Evolutionary conservation across 2,113 vertebrate species (phyloP), one percentile per base, ranked within the genome.

Genomic region (Polypterus bichir): DNA sequence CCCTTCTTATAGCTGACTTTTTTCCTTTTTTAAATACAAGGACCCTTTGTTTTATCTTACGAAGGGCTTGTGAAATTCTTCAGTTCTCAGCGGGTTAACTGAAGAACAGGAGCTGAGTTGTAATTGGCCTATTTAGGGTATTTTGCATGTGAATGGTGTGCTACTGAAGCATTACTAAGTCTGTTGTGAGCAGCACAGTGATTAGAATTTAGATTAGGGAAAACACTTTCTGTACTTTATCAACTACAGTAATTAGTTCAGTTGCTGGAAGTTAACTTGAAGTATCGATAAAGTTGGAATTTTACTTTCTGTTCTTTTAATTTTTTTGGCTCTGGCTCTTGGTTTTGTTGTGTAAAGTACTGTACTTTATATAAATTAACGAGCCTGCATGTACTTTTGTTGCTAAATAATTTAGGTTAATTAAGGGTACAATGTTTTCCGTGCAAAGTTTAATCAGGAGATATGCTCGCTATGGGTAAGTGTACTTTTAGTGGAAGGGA

Each of bases 111-210:
- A 83, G 85, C 88, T 76, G 85, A 87, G 85, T 85, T 90, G 85
- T 95, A 97, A 96, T 96, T 96, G 91, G 92, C 87, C 92, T 88
- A 92, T 92, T 97, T 92, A 92, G 92, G 81, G 88, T 90, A 81
- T 82, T 97, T 96, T 94, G 92, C 92, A 97, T 97, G 85, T 94
- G 91, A 96, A 97, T 93, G 85, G 85, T 83, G 83, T 80, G 80
- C 83, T 80, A 87, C 89, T 86, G 85, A 81, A 81, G 82, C 91
- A 86, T 83, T 80, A 84, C 89, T 90, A 88, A 90, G 86, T 91
- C 92, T 92, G 89, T 92, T 93, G 90, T 93, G 91, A 91, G 89
- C 84, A 87, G 86, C 86, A 77, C 73, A 86, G 83, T 92, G 92
- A 93, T 92, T 89, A 86, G 92, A 94, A 97, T 97, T 93, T 88